These are phyloP conservation scores for Heptranchias perlo DNA, from an alignment of 2,113 vertebrate species.

Conservation along the genomic window DNA sequence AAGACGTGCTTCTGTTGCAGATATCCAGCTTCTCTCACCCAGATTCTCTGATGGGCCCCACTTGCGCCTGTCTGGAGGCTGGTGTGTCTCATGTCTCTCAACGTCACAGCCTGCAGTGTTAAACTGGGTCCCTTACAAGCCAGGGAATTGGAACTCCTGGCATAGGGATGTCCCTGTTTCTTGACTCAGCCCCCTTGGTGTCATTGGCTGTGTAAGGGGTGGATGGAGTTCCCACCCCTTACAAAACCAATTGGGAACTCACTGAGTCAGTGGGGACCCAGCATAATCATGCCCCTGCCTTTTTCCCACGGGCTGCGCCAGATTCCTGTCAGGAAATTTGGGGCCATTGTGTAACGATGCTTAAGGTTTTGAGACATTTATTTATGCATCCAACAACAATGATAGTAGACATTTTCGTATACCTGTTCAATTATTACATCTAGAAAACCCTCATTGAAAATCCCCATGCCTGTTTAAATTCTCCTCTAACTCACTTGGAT, in stretches of 20 bases:
- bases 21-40: neutral
- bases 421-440: neutral
- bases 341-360: no score
- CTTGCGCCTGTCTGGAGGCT: no score
- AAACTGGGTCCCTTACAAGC: neutral
- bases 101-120: neutral
- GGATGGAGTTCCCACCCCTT: neutral
- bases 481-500: neutral
- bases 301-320: neutral
- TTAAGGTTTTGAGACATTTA: conserved; percentile 15
- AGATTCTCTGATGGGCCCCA: neutral
- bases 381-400: neutral
- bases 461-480: neutral
- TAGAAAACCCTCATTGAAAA: neutral
- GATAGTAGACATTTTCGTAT: neutral
- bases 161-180: neutral
- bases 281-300: neutral
- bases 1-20: neutral
- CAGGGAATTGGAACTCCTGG: neutral
- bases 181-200: neutral
- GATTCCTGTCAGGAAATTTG: neutral
- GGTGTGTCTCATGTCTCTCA: no score
- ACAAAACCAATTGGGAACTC: neutral
- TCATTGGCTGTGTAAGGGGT: neutral
- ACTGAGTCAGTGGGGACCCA: neutral